These are phyloP conservation scores for Poeciliopsis presidionis DNA, from an alignment of 2,797 vertebrate species.

Conservation along the genomic window DNA sequence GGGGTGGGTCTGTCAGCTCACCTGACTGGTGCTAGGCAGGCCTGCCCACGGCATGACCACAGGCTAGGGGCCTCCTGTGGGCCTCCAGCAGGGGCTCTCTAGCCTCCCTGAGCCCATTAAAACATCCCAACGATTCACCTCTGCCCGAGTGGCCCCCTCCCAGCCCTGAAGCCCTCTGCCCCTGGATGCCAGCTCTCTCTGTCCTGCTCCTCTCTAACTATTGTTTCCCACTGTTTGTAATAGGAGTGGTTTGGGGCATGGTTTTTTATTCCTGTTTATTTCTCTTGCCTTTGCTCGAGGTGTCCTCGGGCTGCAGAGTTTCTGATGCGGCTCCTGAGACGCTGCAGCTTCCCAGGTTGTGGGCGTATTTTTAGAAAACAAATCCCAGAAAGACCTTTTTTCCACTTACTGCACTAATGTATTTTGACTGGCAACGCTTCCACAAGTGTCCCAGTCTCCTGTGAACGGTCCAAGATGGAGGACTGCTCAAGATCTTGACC, in stretches of 20 bases:
- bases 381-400: constrained; percentile 63
- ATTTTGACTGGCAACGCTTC: constrained; percentile 63
- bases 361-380: constrained; percentile 71
- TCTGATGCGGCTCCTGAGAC: constrained; percentile 63
- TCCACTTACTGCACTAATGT: constrained; percentile 70
- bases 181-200: constrained; percentile 79
- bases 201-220: constrained; percentile 67
- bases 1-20: constrained; percentile 80
- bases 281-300: constrained; percentile 42
- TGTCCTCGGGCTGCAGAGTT: constrained; percentile 76
- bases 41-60: constrained; percentile 89
- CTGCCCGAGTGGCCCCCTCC: constrained; percentile 61
- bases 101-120: constrained; percentile 85
- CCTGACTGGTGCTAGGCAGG: constrained; percentile 83
- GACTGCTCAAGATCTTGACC: constrained; percentile 40
- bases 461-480: constrained; percentile 45
- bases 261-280: constrained; percentile 65
- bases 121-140: constrained; percentile 74
- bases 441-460: constrained; percentile 32
- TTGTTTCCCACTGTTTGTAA: constrained; percentile 75
- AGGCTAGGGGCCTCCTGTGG: constrained; percentile 86
- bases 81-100: constrained; percentile 84
- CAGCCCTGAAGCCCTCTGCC: constrained; percentile 75
- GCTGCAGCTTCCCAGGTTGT: constrained; percentile 38
- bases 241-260: constrained; percentile 65